A percentile compares a stretch with the other conserved stretches of the same genome.
These are phyloP conservation scores for Clarias batrachus DNA, from an alignment of 2,113 vertebrate species.

Conservation along the genomic window DNA sequence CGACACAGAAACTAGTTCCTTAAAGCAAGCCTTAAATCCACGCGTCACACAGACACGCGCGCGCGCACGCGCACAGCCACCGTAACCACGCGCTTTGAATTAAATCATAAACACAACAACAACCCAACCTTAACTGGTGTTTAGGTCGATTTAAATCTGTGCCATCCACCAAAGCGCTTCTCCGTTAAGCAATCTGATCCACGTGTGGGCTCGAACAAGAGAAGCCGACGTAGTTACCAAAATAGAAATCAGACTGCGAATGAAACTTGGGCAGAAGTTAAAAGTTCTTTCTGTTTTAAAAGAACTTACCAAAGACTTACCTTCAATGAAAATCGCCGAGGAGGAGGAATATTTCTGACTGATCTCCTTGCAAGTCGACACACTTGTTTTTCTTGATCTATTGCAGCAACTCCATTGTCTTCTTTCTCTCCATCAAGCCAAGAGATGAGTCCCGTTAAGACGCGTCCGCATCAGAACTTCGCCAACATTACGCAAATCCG, in stretches of 20 bases:
- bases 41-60: neutral
- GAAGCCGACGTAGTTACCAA: no score
- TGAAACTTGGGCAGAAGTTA: slow-evolving; percentile 7
- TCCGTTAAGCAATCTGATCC: neutral
- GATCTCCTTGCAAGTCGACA: neutral
- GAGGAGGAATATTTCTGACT: slow-evolving; percentile 46
- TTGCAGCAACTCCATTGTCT: neutral
- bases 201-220: neutral
- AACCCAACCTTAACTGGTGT: neutral
- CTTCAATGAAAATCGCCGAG: slow-evolving; percentile 58
- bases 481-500: neutral
- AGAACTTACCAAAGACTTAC: slow-evolving; percentile 63
- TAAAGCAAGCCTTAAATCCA: neutral
- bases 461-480: neutral
- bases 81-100: neutral
- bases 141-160: neutral
- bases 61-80: neutral
- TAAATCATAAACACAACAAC: neutral
- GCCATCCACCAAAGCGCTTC: neutral
- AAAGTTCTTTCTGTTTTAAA: neutral
- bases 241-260: neutral
- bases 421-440: slow-evolving; percentile 18
- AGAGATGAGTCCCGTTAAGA: neutral
- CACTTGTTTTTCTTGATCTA: neutral
- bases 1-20: neutral